These are phyloP conservation scores for Mustela nigripes DNA, from an alignment of 2,113 vertebrate species.

Conservation along the genomic window DNA sequence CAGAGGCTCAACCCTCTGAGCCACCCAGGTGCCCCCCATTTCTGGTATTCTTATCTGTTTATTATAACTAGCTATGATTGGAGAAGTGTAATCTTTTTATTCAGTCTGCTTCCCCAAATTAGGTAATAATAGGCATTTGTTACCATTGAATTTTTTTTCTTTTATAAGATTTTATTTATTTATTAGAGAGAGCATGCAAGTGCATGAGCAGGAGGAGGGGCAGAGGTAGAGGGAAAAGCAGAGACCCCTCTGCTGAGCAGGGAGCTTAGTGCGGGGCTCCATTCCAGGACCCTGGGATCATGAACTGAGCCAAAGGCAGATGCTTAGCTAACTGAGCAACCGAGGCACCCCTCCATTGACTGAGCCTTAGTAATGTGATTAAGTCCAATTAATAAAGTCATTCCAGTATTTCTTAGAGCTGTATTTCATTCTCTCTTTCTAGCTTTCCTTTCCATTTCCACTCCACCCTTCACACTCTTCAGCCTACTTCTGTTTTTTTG, in stretches of 20 bases:
- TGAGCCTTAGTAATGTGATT: background rate
- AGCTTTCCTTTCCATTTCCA: background rate
- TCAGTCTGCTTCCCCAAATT: background rate
- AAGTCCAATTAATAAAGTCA: background rate
- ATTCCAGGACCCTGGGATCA: background rate
- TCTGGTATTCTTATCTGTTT: background rate
- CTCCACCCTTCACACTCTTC: background rate
- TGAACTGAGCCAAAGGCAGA: background rate
- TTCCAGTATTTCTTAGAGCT: background rate
- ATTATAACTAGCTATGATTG: background rate
- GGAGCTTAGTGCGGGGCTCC: background rate
- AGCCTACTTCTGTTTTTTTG: background rate
- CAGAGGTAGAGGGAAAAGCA: background rate
- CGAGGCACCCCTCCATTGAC: background rate
- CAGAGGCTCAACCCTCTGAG: background rate
- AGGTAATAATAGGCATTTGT: background rate
- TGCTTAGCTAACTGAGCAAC: background rate
- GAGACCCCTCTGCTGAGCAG: too few relatives aligned
- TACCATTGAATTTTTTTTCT: too few relatives aligned
- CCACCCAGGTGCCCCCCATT: background rate
- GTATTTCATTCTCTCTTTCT: background rate
- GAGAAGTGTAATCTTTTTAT: background rate
- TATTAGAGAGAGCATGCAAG: too few relatives aligned
- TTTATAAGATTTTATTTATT: background rate
- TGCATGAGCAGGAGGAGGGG: too few relatives aligned